Percentiles rank a stretch among this genome's conserved stretches.
phyloP scores from a whole-genome alignment of 2,888 invertebrate genomes.

The Drosophila koepferae region DNA sequence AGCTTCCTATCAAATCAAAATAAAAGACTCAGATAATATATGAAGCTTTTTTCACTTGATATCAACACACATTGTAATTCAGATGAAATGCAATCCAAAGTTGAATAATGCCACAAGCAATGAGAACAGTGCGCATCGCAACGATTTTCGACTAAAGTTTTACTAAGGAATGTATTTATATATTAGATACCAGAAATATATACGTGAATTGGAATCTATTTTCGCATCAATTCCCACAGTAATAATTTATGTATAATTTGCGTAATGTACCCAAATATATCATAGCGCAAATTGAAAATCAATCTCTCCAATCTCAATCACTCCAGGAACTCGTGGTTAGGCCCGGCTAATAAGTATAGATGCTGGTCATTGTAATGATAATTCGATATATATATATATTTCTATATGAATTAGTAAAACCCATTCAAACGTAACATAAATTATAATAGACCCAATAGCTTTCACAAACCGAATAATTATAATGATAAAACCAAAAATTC shows the following conservation, averaged over 20 bases:
- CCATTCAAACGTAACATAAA: not conserved
- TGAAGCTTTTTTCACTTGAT: not conserved
- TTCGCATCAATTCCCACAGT: not conserved
- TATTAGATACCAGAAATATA: not conserved
- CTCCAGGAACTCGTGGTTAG: too few species aligned
- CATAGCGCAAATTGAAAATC: too few species aligned
- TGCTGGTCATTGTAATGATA: too few species aligned
- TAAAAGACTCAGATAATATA: not conserved
- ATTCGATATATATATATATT: too few species aligned
- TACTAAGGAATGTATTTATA: not conserved
- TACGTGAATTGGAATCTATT: not conserved
- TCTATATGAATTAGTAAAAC: not conserved
- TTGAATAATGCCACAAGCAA: not conserved
- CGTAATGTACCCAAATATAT: not conserved
- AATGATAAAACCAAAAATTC: too few species aligned
- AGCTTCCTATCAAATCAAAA: conserved; percentile 24
- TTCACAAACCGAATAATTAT: not conserved
- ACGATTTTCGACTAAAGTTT: not conserved
- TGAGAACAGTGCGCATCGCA: conserved; percentile 1
- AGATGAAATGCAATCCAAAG: conserved; percentile 6
- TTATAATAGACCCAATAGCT: not conserved
- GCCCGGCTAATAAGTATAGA: too few species aligned
- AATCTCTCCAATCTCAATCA: too few species aligned
- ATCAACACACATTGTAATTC: conserved; percentile 8
- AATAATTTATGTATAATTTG: not conserved